phyloP scores from a whole-genome alignment of 2,113 vertebrate genomes.

The Microcebus griseorufus region DNA sequence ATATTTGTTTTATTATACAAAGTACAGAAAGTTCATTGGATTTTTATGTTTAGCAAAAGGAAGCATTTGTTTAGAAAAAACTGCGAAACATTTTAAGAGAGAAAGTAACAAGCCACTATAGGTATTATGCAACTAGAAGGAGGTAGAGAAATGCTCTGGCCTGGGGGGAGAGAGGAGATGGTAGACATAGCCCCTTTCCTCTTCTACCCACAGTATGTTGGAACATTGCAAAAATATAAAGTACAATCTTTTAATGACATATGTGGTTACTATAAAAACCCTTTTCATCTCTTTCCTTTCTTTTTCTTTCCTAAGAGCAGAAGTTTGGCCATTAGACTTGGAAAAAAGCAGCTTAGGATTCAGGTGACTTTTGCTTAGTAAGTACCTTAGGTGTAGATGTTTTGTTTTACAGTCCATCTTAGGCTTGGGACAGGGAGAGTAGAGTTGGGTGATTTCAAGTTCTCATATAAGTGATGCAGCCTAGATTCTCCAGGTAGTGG shows the following conservation, averaged over 20 bases:
- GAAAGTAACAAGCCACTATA: neutral
- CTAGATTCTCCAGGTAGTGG: neutral
- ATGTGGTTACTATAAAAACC: neutral
- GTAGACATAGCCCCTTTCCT: neutral
- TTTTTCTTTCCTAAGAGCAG: neutral
- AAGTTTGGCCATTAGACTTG: neutral
- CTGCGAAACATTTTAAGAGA: neutral
- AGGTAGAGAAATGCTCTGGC: neutral
- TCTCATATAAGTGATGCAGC: neutral
- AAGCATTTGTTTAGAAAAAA: constrained; percentile 8
- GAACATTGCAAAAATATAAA: neutral
- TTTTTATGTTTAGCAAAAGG: neutral
- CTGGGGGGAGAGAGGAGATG: neutral
- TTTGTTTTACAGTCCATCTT: neutral
- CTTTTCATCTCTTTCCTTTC: neutral
- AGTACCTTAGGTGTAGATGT: neutral
- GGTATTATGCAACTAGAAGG: neutral
- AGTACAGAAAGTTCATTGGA: neutral
- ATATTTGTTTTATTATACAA: neutral
- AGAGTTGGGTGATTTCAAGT: neutral
- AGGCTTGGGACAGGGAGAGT: neutral
- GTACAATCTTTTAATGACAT: neutral
- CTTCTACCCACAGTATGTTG: neutral
- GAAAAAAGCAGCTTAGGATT: neutral
- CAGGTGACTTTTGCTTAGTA: neutral